These are phyloP conservation scores for Muscicapa striata DNA, from an alignment of 2,797 vertebrate species.

Conservation along the genomic window DNA sequence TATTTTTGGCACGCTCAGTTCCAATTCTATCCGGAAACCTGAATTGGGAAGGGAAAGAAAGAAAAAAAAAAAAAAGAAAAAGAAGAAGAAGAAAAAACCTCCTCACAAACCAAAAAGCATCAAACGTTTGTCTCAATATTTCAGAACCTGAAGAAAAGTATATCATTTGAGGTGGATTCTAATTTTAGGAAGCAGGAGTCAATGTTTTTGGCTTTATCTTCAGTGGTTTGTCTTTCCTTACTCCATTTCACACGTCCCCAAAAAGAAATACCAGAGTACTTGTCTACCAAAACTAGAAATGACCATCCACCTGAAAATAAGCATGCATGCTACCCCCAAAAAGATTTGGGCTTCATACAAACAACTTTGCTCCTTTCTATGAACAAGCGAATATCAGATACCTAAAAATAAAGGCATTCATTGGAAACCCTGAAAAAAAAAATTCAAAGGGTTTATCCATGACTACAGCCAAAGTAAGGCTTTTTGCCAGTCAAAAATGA, in stretches of 20 bases:
- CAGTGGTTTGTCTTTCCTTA: not conserved
- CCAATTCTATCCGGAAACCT: conserved; percentile 64
- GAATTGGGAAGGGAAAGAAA: not conserved
- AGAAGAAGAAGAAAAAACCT: not conserved
- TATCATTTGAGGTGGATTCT: not conserved
- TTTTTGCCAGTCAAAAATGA: not conserved
- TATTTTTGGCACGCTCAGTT: conserved; percentile 67
- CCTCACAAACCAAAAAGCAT: not conserved
- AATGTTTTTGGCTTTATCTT: not conserved
- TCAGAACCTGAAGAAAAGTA: not conserved
- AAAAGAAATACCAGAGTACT: not conserved
- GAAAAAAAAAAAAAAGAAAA: not conserved
- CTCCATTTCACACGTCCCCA: not conserved
- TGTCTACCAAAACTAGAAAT: not conserved
- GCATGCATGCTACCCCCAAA: not conserved
- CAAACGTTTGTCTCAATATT: not conserved
- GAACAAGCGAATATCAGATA: not conserved
- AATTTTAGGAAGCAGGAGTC: not conserved
- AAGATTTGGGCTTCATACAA: not conserved
- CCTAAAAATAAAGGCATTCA: not conserved
- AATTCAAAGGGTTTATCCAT: not conserved
- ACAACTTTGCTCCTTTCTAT: not conserved
- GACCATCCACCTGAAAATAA: not conserved
- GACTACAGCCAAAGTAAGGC: not conserved
- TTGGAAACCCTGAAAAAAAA: not conserved